These are phyloP conservation scores for Siniperca undulata DNA, from an alignment of 2,797 vertebrate genomes.

Conservation along the genomic window DNA sequence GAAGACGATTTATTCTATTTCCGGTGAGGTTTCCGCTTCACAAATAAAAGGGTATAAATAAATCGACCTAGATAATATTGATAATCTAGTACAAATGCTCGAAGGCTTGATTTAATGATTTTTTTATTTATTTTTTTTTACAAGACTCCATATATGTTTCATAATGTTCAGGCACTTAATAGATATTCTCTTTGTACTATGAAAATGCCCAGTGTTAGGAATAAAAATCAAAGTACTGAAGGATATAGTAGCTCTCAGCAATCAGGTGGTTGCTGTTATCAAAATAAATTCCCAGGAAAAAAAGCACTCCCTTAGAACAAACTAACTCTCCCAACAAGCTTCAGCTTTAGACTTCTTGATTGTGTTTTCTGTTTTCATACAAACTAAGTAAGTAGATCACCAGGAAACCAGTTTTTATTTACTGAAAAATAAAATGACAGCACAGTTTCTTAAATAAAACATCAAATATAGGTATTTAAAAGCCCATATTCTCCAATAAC, in stretches of 20 bases:
- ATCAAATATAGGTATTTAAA: background rate
- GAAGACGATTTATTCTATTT: conserved; percentile 48
- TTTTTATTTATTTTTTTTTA: background rate
- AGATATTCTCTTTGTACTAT: background rate
- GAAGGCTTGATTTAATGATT: conserved; percentile 30
- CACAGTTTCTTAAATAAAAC: background rate
- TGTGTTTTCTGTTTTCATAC: background rate
- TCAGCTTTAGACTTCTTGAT: background rate
- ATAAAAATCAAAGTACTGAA: no score
- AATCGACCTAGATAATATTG: conserved; percentile 58
- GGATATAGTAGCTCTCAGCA: background rate
- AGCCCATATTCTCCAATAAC: background rate
- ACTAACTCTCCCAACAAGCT: background rate
- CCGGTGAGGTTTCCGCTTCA: conserved; percentile 57
- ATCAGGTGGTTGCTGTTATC: background rate
- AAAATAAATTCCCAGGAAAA: background rate
- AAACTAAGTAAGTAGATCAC: background rate
- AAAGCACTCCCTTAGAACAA: background rate
- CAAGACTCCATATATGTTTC: background rate
- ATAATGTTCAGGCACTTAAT: background rate
- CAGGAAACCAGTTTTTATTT: background rate
- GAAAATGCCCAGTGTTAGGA: background rate
- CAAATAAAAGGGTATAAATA: conserved; percentile 67
- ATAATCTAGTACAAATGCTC: conserved; percentile 54
- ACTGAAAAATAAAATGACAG: background rate